Evolutionary conservation across 2,888 invertebrate genomes (phyloP).

Genomic region (Agrenia bidenticulata): DNA sequence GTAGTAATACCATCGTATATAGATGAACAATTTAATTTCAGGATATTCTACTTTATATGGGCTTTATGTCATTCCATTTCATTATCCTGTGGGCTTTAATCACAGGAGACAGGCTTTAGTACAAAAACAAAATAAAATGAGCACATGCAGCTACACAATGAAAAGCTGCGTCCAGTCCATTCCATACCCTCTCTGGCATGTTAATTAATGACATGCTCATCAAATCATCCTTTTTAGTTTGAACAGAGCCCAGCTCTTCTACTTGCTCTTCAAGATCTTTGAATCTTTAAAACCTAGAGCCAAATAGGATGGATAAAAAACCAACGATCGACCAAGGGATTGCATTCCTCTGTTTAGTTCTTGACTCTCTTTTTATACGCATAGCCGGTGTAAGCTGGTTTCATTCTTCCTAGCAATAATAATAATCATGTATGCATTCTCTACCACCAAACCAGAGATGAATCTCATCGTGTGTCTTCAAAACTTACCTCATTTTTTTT

Average conservation of each 20-base stretch:
- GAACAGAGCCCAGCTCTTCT: not conserved
- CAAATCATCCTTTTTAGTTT: conserved; percentile 33
- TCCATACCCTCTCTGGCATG: conserved; percentile 35
- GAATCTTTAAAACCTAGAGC: not conserved
- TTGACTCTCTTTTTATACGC: not conserved
- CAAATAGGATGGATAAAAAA: conserved; percentile 1
- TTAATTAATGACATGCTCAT: conserved; percentile 52
- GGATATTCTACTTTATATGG: conserved; percentile 7
- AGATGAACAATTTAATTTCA: not conserved
- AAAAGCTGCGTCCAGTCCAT: not conserved
- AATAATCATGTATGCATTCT: conserved; percentile 12
- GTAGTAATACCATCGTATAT: too few species aligned
- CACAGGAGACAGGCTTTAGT: conserved; percentile 5
- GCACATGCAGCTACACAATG: conserved; percentile 13
- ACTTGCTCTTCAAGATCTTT: not conserved
- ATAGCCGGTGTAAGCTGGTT: not conserved
- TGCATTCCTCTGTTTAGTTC: not conserved
- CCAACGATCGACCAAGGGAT: not conserved
- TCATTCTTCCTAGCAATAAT: conserved; percentile 16
- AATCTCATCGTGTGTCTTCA: not conserved
- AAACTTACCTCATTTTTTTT: too few species aligned
- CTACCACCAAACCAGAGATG: not conserved
- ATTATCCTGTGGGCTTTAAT: conserved; percentile 22
- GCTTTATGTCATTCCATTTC: conserved; percentile 19
- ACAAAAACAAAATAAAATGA: conserved; percentile 4